A percentile compares a stretch with the other conserved stretches of the same genome.
phyloP scores from a whole-genome alignment of 2,113 vertebrate genomes.

The Merops nubicus region DNA sequence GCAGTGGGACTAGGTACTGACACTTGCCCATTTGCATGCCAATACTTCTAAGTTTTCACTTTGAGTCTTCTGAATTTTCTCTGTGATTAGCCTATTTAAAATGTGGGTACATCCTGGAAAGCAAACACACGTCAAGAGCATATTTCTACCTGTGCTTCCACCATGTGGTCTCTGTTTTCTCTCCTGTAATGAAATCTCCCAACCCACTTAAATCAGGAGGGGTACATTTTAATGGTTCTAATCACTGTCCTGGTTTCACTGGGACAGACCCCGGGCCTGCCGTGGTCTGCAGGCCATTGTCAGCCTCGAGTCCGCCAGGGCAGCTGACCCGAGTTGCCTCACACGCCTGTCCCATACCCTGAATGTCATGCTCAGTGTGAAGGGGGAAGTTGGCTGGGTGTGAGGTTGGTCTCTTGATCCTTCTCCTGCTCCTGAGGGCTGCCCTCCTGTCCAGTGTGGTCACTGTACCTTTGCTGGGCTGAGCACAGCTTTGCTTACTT shows the following conservation, averaged over 20 bases:
- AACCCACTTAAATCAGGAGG: not conserved
- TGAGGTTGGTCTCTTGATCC: not conserved
- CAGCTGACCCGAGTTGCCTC: not conserved
- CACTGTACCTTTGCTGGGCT: no score
- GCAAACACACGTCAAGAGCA: not conserved
- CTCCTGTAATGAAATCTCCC: not conserved
- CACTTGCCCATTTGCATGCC: not conserved
- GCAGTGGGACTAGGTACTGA: not conserved
- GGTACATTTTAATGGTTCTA: not conserved
- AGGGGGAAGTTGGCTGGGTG: no score
- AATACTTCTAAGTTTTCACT: not conserved
- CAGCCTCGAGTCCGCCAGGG: not conserved
- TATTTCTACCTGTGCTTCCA: not conserved
- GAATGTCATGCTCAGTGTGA: no score
- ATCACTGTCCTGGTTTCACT: not conserved
- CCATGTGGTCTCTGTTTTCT: not conserved
- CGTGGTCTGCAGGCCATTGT: not conserved
- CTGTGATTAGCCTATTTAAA: not conserved
- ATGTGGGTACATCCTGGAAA: not conserved
- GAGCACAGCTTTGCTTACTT: no score
- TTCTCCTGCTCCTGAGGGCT: not conserved
- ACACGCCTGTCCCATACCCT: no score
- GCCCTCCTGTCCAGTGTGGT: not conserved
- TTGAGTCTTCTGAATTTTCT: not conserved
- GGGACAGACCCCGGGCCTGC: no score